Evolutionary conservation across 1,140 invertebrate genomes (phyloP).

Genomic region (Mizuhopecten yessoensis): DNA sequence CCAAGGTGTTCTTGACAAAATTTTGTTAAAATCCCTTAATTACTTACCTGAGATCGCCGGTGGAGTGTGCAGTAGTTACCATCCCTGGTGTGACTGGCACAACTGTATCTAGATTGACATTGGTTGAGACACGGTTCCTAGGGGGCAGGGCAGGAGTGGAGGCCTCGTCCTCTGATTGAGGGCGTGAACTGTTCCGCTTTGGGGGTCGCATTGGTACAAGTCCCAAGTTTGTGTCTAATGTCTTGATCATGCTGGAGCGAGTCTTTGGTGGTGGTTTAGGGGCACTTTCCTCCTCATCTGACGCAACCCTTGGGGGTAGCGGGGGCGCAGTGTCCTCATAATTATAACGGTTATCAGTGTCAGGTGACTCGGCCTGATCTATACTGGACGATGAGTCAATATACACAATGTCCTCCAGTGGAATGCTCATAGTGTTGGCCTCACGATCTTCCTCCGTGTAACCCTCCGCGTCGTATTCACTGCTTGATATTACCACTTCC

Average conservation of each 20-base stretch:
- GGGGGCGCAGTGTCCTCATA: conserved; percentile 41
- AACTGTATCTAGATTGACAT: conserved; percentile 51
- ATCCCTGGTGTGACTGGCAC: conserved; percentile 36
- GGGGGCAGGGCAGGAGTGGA: conserved; percentile 50
- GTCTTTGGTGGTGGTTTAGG: conserved; percentile 45
- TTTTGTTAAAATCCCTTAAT: no score
- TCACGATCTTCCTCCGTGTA: background rate
- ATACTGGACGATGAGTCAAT: conserved; percentile 45
- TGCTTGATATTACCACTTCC: conserved; percentile 52
- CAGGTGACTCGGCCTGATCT: background rate
- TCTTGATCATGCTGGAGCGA: background rate
- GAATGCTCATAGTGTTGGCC: background rate
- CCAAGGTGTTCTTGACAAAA: no score
- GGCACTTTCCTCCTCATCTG: conserved; percentile 45
- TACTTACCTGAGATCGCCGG: background rate
- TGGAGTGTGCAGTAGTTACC: background rate
- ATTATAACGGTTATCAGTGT: background rate
- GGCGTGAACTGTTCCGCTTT: background rate
- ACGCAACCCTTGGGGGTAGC: background rate
- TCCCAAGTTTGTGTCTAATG: background rate
- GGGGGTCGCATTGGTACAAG: conserved; percentile 47
- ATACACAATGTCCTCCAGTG: conserved; percentile 50
- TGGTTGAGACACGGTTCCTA: conserved; percentile 43
- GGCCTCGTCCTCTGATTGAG: conserved; percentile 46
- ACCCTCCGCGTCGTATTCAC: conserved; percentile 49